Conservation (phyloP, 2,888 invertebrate species). For the Napeogenes inachia region DNA sequence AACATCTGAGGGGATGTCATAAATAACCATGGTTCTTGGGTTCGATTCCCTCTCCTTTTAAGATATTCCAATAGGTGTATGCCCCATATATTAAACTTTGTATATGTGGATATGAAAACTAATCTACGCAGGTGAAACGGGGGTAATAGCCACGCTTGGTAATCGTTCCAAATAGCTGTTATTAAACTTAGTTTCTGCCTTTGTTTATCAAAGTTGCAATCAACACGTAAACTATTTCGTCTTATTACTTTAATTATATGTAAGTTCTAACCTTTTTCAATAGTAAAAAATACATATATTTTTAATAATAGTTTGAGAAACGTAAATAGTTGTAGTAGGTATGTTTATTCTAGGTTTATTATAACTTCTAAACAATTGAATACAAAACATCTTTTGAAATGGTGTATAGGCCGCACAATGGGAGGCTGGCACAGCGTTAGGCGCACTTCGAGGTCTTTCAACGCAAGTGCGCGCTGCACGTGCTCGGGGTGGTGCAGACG, state of each 20-base stretch:
- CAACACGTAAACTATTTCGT: too few species aligned
- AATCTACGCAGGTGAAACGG: too few species aligned
- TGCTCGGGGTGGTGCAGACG: constrained; percentile 82
- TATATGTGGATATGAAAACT: too few species aligned
- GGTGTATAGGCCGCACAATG: constrained; percentile 64
- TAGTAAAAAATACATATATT: too few species aligned
- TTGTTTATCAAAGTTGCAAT: too few species aligned
- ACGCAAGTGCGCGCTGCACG: constrained; percentile 91
- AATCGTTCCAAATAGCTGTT: not conserved
- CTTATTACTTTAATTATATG: too few species aligned
- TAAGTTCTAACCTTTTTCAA: too few species aligned
- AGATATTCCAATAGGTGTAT: too few species aligned
- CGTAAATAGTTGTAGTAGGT: not conserved
- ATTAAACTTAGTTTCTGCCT: not conserved
- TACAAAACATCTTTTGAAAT: constrained; percentile 5
- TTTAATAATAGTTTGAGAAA: not conserved
- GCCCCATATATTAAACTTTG: too few species aligned
- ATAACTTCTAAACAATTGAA: constrained; percentile 1
- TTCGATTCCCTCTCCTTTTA: too few species aligned
- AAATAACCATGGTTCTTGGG: too few species aligned
- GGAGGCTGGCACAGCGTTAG: constrained; percentile 84
- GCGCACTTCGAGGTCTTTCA: constrained; percentile 89
- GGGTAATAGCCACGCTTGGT: not conserved
- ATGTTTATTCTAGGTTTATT: not conserved
- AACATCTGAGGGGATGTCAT: too few species aligned